Evolutionary conservation across 2,797 vertebrate genomes (phyloP), one percentile per base, ranked within the genome.

Genomic region (Mallotus villosus): DNA sequence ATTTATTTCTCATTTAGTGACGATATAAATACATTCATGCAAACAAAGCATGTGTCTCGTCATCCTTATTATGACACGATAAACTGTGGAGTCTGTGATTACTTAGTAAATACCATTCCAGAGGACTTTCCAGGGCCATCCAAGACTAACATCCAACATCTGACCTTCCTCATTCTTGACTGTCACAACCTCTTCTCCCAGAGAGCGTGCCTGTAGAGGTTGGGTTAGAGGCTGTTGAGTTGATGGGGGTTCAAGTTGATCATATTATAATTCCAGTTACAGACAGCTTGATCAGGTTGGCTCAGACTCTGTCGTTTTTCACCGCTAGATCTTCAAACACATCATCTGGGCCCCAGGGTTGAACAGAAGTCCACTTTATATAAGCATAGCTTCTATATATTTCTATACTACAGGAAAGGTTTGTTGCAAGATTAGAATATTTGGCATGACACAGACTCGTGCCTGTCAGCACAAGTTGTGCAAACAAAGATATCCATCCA

Each of bases 101-200:
- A 67, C 72, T 86, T 41, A 41, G 80, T 74, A 87, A 82, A 78
- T 25, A 49, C 9, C 4, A 63, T 24, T 63, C 22, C 22, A 1
- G 37, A 77, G 79, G 79, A 87, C 82, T 80, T 71, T 32, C 34
- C 78, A 83, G 79, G 49, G 69, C 19, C 84, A 69, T 32, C 34
- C 78, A 83, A 81, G 49, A 70, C 19, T 85, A 69, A 62, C 41
- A 46, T 73, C 17, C 84, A 69, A 63, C 41, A 46, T 73, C 74
- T 62, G 60, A 37, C 60, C 8, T 11, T 77, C 76, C 64, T 1
- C 12, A 76, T 74, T 77, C 55, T n/a, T 71, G 68, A 71, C 16
- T 17, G 4, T 5, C 17, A 53, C 19, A 53, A n/a, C 19, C 6
- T n/a, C 2, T 51, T 14, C 12, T 51, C 51, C 6, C 3, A 1